Evolutionary conservation across 2,888 invertebrate species (phyloP).

Genomic region (Plusia festucae): DNA sequence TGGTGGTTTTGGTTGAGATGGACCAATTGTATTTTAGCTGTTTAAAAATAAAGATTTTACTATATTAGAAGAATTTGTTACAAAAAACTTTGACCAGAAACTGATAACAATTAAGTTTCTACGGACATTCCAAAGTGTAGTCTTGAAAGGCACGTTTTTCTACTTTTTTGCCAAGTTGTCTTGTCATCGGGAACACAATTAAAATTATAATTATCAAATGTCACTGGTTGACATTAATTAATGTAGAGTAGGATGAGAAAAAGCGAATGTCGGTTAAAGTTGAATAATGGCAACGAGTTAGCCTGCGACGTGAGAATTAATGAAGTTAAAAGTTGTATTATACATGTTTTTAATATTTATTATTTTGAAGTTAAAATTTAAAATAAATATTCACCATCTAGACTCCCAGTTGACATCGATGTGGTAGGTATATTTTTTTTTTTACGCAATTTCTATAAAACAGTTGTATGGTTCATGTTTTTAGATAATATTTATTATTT

Average conservation of each 20-base stretch:
- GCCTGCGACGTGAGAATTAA: neutral
- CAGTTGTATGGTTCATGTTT: too few species aligned
- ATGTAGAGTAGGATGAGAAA: conserved; percentile 4
- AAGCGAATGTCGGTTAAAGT: neutral
- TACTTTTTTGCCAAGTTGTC: neutral
- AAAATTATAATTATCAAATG: neutral
- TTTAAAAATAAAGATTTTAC: too few species aligned
- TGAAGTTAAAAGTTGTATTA: neutral
- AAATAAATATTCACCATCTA: too few species aligned
- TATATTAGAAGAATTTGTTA: too few species aligned
- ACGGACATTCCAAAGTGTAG: neutral
- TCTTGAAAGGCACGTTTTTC: neutral
- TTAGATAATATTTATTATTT: too few species aligned
- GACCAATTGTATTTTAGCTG: too few species aligned
- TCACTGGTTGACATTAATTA: conserved; percentile 8
- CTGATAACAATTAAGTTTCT: neutral
- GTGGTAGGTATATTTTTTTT: too few species aligned
- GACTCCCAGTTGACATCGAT: too few species aligned
- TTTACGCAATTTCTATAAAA: too few species aligned
- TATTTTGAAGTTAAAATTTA: neutral
- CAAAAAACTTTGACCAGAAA: neutral
- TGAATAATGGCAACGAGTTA: neutral
- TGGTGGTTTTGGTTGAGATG: too few species aligned
- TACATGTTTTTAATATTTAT: neutral
- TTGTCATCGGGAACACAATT: conserved; percentile 2